Evolutionary conservation across 1,140 invertebrate species (phyloP).

Genomic region (Polypedilum pembai): DNA sequence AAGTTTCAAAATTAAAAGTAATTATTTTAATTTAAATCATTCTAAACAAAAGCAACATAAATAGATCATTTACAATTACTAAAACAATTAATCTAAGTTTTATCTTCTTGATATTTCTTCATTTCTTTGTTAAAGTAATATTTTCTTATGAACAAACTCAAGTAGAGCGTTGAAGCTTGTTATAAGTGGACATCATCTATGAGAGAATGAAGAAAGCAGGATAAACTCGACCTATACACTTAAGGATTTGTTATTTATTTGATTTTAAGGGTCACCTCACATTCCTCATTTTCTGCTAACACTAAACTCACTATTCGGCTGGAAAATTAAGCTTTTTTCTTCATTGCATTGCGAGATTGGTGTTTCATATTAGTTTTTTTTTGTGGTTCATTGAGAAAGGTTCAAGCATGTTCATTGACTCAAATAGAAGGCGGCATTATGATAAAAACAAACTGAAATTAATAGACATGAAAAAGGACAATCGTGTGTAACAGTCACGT

Average conservation of each 20-base stretch:
- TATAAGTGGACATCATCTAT: no score
- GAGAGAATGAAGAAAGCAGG: no score
- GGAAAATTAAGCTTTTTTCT: constrained; percentile 23
- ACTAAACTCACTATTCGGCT: not conserved
- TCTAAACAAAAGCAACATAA: no score
- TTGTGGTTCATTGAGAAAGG: not conserved
- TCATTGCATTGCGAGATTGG: not conserved
- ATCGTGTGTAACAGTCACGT: not conserved
- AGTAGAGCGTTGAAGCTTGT: no score
- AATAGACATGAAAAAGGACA: constrained; percentile 17
- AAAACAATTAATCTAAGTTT: no score
- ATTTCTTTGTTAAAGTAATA: no score
- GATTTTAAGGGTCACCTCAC: constrained; percentile 24
- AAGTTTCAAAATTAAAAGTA: no score
- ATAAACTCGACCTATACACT: not conserved
- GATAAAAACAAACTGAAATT: not conserved
- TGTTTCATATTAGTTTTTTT: not conserved
- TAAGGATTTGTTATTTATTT: constrained; percentile 13
- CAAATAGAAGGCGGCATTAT: not conserved
- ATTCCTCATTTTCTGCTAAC: not conserved
- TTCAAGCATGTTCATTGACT: not conserved
- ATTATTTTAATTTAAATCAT: no score
- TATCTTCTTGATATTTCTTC: no score
- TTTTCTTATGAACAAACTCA: no score
- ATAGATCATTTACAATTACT: no score